These are phyloP conservation scores for Lasioglossum leucozonium DNA, from an alignment of 2,888 invertebrate species.

Conservation along the genomic window DNA sequence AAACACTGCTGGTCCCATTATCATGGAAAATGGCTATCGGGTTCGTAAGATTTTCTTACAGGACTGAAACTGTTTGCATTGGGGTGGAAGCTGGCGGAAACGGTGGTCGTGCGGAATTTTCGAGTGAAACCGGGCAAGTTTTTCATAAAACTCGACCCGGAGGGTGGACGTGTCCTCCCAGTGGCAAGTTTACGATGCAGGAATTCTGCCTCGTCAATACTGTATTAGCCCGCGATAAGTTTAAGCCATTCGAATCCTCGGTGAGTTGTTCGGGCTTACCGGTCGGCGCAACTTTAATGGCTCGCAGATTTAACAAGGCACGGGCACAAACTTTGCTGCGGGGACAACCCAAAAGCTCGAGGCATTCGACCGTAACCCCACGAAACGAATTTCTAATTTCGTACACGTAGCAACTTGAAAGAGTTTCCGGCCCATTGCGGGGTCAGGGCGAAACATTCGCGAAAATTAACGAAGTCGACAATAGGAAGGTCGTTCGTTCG, in stretches of 20 bases:
- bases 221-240: slow-evolving; percentile 66
- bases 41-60: slow-evolving; percentile 10
- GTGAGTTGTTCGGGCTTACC: slow-evolving; percentile 56
- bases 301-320: slow-evolving; percentile 66
- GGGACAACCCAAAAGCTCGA: slow-evolving; percentile 56
- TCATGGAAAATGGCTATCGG: neutral
- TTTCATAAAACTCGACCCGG: slow-evolving; percentile 20
- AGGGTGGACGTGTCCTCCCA: slow-evolving; percentile 2
- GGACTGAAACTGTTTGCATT: slow-evolving; percentile 3
- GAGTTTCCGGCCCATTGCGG: slow-evolving; percentile 33
- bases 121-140: slow-evolving; percentile 35
- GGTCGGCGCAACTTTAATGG: slow-evolving; percentile 67
- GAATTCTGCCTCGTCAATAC: slow-evolving; percentile 59
- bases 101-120: slow-evolving; percentile 27
- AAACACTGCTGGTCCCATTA: neutral
- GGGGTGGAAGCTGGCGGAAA: neutral
- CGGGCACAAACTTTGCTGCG: slow-evolving; percentile 57
- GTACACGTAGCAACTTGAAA: slow-evolving; percentile 57
- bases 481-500: slow-evolving; percentile 5
- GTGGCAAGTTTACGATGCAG: slow-evolving; percentile 46
- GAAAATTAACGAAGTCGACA: slow-evolving; percentile 27
- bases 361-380: slow-evolving; percentile 40
- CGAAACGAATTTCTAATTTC: slow-evolving; percentile 63
- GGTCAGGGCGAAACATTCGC: slow-evolving; percentile 13
- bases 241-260: slow-evolving; percentile 67